Conservation (phyloP, 2,797 vertebrate species). For the Cuculus canorus region DNA sequence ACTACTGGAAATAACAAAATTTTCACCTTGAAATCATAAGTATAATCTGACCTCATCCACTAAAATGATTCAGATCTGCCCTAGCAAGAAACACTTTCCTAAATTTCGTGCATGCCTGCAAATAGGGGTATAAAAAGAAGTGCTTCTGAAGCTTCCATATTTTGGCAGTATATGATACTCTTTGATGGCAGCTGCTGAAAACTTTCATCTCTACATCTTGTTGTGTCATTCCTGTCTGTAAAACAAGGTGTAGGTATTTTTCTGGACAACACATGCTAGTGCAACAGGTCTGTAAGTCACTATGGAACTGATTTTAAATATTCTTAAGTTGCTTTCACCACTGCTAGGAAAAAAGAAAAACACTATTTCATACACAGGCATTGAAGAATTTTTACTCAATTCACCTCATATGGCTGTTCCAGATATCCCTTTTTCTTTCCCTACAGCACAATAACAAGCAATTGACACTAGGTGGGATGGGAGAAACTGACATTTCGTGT, state of each 20-base stretch:
- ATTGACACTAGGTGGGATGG: neutral
- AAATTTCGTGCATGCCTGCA: neutral
- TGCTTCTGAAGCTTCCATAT: neutral
- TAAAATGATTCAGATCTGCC: neutral
- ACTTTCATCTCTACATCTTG: accelerated
- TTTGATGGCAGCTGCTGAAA: neutral
- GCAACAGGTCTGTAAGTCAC: neutral
- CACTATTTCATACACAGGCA: neutral
- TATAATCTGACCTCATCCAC: neutral
- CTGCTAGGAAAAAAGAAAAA: neutral
- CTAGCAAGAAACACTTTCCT: neutral
- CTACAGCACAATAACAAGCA: neutral
- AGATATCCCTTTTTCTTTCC: neutral
- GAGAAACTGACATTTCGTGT: neutral
- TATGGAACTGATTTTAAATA: neutral
- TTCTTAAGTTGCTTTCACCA: neutral
- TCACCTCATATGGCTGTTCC: neutral
- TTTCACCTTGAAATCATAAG: neutral
- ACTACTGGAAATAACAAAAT: neutral
- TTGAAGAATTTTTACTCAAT: neutral
- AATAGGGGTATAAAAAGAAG: neutral
- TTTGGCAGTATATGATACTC: neutral
- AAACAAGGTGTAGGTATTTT: neutral
- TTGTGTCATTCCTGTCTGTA: neutral
- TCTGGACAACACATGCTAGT: neutral